Evolutionary conservation across 2,113 vertebrate genomes (phyloP).

Genomic region (Triplophysa tibetana): DNA sequence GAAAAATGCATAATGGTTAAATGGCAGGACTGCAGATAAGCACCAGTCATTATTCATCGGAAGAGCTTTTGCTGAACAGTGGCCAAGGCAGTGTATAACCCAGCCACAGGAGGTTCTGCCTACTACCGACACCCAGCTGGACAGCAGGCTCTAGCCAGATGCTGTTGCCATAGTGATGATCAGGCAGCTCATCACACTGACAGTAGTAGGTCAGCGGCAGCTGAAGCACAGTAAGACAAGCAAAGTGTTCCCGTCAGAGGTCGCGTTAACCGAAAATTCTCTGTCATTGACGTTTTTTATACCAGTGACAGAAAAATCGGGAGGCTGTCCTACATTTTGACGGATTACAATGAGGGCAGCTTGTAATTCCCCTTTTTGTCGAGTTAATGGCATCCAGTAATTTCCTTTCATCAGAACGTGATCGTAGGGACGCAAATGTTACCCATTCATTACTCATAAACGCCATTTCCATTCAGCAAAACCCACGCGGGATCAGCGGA

Average conservation of each 20-base stretch:
- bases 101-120: conserved; percentile 6
- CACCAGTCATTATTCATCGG: not conserved
- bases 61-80: not conserved
- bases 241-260: not conserved
- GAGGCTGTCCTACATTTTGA: no score
- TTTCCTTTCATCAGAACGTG: no score
- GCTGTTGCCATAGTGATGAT: conserved; percentile 34
- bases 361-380: no score
- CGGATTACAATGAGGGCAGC: no score
- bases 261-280: no score
- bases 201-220: conserved; percentile 38
- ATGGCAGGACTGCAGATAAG: not conserved
- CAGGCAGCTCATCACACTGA: conserved; percentile 20
- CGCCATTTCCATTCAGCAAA: no score
- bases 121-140: conserved; percentile 20
- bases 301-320: no score
- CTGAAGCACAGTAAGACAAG: not conserved
- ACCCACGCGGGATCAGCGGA: no score
- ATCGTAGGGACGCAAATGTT: no score
- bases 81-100: not conserved
- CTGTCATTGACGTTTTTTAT: no score
- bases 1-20: conserved; percentile 24
- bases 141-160: not conserved
- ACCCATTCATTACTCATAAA: no score
- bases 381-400: no score